These are phyloP conservation scores for Antitype chi DNA, from an alignment of 2,888 invertebrate genomes.

Conservation along the genomic window DNA sequence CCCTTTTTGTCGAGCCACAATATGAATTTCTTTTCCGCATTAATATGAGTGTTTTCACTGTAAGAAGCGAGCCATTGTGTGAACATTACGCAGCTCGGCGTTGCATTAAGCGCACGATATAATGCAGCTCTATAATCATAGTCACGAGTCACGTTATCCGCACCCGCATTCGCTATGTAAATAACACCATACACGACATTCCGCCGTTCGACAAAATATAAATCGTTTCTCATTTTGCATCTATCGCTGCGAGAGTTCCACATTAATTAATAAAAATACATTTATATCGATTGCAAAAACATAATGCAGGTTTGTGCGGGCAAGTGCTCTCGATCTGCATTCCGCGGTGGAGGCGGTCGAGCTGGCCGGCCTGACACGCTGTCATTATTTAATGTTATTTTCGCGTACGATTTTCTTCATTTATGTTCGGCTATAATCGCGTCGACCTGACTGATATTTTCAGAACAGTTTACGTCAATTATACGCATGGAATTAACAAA, in stretches of 20 bases:
- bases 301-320: constrained; percentile 69
- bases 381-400: constrained; percentile 69
- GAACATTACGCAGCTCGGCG: constrained; percentile 80
- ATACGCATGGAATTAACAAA: constrained; percentile 74
- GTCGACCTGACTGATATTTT: constrained; percentile 73
- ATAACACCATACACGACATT: constrained; percentile 83
- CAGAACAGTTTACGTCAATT: constrained; percentile 76
- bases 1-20: constrained; percentile 67
- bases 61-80: constrained; percentile 79
- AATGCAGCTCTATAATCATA: constrained; percentile 83
- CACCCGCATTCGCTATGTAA: constrained; percentile 83
- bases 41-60: constrained; percentile 78
- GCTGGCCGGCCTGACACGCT: constrained; percentile 53
- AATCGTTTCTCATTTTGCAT: constrained; percentile 74
- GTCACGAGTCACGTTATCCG: constrained; percentile 82
- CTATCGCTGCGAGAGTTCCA: constrained; percentile 62
- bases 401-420: constrained; percentile 67
- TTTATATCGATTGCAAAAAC: constrained; percentile 73
- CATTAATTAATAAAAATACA: constrained; percentile 71
- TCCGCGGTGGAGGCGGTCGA: constrained; percentile 49
- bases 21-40: constrained; percentile 79
- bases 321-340: constrained; percentile 71
- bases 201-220: constrained; percentile 72
- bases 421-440: constrained; percentile 66
- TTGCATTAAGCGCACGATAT: constrained; percentile 84